phyloP scores from a whole-genome alignment of 2,888 invertebrate species.

The Apotomis turbidana region DNA sequence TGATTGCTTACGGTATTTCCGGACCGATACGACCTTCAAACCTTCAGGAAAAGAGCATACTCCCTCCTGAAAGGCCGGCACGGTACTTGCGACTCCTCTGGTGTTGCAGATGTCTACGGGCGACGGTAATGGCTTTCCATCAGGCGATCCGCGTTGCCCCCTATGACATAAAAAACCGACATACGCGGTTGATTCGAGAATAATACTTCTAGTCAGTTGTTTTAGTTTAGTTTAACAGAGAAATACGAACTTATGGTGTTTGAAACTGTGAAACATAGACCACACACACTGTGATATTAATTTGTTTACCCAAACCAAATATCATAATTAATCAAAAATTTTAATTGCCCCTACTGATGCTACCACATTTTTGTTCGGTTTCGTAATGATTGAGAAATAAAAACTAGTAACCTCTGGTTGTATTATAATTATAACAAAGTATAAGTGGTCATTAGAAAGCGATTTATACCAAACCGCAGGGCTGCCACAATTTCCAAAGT shows the following conservation, averaged over 20 bases:
- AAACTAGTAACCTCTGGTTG: neutral
- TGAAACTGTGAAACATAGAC: neutral
- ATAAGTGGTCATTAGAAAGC: slow-evolving; percentile 28
- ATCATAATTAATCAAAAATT: neutral
- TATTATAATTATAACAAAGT: neutral
- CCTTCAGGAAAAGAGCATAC: no score
- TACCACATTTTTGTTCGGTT: slow-evolving; percentile 8
- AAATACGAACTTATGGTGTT: neutral
- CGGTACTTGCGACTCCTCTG: no score
- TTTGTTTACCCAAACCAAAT: neutral
- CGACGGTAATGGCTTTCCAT: no score
- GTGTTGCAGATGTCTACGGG: no score
- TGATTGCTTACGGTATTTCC: no score
- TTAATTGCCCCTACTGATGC: neutral
- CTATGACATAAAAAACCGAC: no score
- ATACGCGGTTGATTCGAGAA: no score
- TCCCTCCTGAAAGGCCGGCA: no score
- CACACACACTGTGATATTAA: neutral
- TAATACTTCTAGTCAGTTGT: no score
- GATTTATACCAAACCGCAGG: slow-evolving; percentile 17
- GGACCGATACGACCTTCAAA: no score
- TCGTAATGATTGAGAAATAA: slow-evolving; percentile 27
- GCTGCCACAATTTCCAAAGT: slow-evolving; percentile 3
- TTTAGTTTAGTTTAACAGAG: no score
- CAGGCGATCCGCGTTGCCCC: no score